Evolutionary conservation across 2,797 vertebrate genomes (phyloP).

Genomic region (Anas flavirostris): DNA sequence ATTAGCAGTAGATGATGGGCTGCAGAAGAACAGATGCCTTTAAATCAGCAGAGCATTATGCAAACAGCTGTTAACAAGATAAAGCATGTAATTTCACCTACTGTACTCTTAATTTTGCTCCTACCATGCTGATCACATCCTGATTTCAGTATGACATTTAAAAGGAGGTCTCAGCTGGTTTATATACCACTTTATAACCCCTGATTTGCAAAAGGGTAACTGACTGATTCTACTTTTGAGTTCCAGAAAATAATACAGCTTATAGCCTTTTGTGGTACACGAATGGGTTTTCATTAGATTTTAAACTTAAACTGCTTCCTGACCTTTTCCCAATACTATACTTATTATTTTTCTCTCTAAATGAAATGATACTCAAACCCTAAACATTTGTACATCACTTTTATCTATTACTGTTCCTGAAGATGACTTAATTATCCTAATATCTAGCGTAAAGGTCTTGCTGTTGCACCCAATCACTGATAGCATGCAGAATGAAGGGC

Average conservation of each 20-base stretch:
- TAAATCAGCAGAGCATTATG: not conserved
- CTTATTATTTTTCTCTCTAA: not conserved
- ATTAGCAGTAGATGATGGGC: not conserved
- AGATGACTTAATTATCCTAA: not conserved
- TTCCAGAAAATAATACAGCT: constrained; percentile 2
- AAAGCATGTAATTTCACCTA: not conserved
- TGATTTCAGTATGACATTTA: not conserved
- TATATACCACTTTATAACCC: constrained; percentile 10
- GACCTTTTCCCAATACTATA: not conserved
- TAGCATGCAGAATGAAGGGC: not conserved
- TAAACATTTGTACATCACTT: not conserved
- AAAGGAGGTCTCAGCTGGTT: constrained; percentile 22
- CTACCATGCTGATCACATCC: not conserved
- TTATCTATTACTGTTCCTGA: not conserved
- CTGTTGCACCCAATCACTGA: not conserved
- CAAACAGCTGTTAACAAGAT: constrained; percentile 21
- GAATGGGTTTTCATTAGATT: not conserved
- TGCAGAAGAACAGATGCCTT: constrained; percentile 6
- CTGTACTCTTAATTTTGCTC: not conserved
- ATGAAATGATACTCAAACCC: not conserved
- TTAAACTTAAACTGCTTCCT: not conserved
- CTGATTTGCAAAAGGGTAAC: constrained; percentile 1
- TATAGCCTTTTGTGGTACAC: not conserved
- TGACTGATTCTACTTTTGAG: not conserved
- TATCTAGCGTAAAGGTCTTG: not conserved